Evolutionary conservation across 1,140 invertebrate species (phyloP), one percentile per base, ranked within the genome.

Genomic region (Diorhabda elongata): DNA sequence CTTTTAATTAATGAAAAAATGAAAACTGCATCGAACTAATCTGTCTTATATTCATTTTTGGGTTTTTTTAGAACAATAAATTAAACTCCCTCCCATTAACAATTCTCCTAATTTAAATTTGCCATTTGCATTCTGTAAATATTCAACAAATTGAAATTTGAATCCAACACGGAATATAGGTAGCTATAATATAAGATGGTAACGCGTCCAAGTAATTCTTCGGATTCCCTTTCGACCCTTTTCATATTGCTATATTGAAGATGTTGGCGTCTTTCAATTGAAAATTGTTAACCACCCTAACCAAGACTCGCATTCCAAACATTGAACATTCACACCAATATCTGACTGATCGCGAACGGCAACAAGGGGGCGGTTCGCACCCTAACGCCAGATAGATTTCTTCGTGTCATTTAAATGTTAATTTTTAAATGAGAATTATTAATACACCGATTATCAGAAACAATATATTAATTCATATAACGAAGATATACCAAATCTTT

Each of bases 261-360:
- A 76, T 74, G 75, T 76, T 72, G 71, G 71, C 75, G 71, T 70
- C 73, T 72, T 71, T 74, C 71, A 76, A 76, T 76, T 74, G 75
- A 76, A 76, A 76, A 76, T 76, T 76, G 75, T 76, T 73, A 76
- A 76, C 75, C 75, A 76, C 75, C 75, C 75, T 72, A 69, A 69
- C 71, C 70, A 72, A 70, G 64, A 67, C 72, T 67, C 69, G 72
- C 70, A 75, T 76, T 76, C 75, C 75, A 66, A 60, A 73, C 75
- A 67, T 73, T 73, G 71, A 74, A 76, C 75, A 76, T 76, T 76
- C 75, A 76, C 73, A 69, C 75, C 75, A 76, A 76, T 76, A 76
- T 74, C 71, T 65, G 64, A 71, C 61, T 73, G 73, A 73, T 73
- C 68, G 71, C 47, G 47, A 26, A 26, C 26, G 47, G 47, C 6